Evolutionary conservation across 2,113 vertebrate species (phyloP).

Genomic region (Callipepla squamata): DNA sequence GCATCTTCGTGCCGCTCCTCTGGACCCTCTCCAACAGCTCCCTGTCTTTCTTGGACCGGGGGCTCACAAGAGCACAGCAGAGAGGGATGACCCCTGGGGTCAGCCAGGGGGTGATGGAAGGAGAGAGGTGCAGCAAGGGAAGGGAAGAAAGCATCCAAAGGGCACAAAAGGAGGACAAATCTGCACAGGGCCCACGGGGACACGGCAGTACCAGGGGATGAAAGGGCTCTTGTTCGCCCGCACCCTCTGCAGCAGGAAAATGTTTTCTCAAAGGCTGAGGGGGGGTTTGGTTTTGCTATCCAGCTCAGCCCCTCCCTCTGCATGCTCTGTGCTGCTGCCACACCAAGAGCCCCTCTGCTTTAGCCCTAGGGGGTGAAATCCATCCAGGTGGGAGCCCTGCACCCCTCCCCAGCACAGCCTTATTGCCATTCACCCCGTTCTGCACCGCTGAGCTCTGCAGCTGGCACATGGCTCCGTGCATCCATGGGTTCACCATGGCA

Average conservation of each 20-base stretch:
- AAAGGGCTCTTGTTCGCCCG: slow-evolving; percentile 37
- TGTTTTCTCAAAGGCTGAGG: background rate
- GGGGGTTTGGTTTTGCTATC: background rate
- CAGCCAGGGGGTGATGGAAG: background rate
- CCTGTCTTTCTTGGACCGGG: no score
- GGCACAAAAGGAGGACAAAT: background rate
- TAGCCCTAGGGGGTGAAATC: background rate
- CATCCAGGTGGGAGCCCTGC: background rate
- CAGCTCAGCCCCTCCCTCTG: background rate
- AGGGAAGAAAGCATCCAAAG: background rate
- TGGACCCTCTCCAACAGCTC: no score
- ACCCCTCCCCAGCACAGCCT: background rate
- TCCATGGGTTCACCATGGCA: background rate
- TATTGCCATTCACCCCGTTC: background rate
- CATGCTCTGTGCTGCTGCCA: background rate
- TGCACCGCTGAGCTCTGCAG: background rate
- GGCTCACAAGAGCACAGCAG: no score
- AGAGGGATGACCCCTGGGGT: no score
- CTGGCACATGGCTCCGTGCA: background rate
- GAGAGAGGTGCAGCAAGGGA: background rate
- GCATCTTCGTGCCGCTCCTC: no score
- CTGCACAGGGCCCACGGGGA: background rate
- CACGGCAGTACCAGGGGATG: background rate
- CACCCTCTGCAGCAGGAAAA: slow-evolving; percentile 44
- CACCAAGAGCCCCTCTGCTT: background rate